A percentile compares a stretch with the other conserved stretches of the same genome.
These are phyloP conservation scores for Tricholauxania praeusta DNA, from an alignment of 2,888 invertebrate genomes.

Conservation along the genomic window DNA sequence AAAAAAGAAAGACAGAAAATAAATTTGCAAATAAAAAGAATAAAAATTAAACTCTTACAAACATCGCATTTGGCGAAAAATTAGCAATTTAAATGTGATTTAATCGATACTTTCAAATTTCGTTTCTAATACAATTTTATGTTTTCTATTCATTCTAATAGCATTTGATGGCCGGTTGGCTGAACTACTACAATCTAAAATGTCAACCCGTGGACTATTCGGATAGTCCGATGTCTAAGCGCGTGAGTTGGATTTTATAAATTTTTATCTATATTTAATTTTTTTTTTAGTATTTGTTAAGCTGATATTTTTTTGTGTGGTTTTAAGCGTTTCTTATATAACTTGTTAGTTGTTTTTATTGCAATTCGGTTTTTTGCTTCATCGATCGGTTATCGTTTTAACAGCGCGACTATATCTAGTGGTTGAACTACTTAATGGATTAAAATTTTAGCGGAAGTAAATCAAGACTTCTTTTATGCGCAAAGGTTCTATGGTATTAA, in stretches of 20 bases:
- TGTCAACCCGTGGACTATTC: constrained; percentile 97
- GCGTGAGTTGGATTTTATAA: constrained; percentile 74
- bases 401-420: no score
- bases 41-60: no score
- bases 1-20: background rate
- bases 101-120: background rate
- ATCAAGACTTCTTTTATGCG: no score
- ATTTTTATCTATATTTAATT: constrained; percentile 13
- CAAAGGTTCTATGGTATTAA: no score
- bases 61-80: no score
- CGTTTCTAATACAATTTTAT: constrained; percentile 34
- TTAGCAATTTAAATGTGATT: background rate
- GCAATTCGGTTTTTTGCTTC: no score
- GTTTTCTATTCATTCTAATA: constrained; percentile 58
- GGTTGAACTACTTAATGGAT: no score
- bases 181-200: constrained; percentile 88
- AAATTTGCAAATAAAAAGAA: no score
- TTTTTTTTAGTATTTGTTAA: background rate
- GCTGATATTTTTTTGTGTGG: background rate
- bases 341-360: no score
- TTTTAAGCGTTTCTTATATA: background rate
- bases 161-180: constrained; percentile 94
- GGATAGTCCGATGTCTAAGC: constrained; percentile 82
- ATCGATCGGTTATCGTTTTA: no score
- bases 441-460: no score